Percentiles rank a stretch among this genome's conserved stretches.
Evolutionary conservation across 2,113 vertebrate species (phyloP).

Genomic region (Pelobates fuscus): DNA sequence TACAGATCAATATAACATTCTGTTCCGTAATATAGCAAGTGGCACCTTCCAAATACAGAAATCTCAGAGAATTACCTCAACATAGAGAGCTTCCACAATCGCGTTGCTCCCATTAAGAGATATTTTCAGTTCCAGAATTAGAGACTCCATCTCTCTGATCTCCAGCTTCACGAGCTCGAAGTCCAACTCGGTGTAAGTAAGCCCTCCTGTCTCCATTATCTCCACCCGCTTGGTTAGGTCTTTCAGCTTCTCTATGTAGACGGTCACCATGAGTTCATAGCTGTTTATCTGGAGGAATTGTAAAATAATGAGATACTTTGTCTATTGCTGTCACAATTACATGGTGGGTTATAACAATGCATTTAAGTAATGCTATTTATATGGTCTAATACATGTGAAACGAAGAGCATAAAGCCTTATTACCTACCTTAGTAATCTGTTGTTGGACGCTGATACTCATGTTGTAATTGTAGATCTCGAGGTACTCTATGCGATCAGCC

Average conservation of each 20-base stretch:
- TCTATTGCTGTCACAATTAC: too few relatives aligned
- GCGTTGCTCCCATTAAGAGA: conserved; percentile 57
- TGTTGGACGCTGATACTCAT: background rate
- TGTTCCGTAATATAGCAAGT: too few relatives aligned
- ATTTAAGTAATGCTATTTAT: too few relatives aligned
- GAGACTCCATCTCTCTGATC: conserved; percentile 68
- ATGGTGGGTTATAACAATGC: too few relatives aligned
- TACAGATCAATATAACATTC: too few relatives aligned
- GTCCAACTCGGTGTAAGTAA: conserved; percentile 60
- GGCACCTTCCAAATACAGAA: background rate
- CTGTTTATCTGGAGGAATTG: background rate
- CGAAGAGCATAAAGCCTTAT: too few relatives aligned
- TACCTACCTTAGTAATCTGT: conserved; percentile 30
- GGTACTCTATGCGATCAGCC: background rate
- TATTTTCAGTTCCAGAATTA: conserved; percentile 63
- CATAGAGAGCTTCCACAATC: conserved; percentile 56
- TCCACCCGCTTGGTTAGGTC: conserved; percentile 7
- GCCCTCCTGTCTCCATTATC: conserved; percentile 54
- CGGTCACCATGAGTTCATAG: background rate
- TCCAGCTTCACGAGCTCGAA: conserved; percentile 60
- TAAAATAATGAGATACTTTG: too few relatives aligned
- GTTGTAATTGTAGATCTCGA: conserved; percentile 3
- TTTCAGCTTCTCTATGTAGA: background rate
- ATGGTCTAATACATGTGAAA: too few relatives aligned
- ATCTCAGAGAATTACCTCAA: conserved; percentile 61